Evolutionary conservation across 2,888 invertebrate genomes (phyloP).

Genomic region (Nezara viridula): DNA sequence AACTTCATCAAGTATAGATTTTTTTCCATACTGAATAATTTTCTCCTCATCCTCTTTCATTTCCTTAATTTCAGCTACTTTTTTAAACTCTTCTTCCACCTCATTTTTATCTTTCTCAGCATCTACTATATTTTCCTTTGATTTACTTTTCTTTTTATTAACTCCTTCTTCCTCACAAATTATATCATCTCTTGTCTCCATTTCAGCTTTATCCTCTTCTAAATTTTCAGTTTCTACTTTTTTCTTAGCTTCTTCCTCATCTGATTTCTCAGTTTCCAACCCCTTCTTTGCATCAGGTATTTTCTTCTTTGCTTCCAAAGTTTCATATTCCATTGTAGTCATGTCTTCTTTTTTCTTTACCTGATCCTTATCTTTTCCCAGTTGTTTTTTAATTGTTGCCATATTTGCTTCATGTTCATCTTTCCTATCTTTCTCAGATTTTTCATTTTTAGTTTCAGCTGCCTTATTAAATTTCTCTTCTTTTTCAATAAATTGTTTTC

Average conservation of each 20-base stretch:
- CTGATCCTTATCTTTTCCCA: too few species aligned
- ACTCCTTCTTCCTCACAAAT: conserved; percentile 60
- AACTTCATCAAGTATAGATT: conserved; percentile 8
- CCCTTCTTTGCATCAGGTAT: not conserved
- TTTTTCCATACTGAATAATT: not conserved
- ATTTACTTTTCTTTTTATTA: conserved; percentile 63
- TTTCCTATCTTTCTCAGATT: conserved; percentile 49
- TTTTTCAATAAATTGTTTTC: conserved; percentile 51
- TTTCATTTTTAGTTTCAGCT: not conserved
- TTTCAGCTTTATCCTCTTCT: conserved; percentile 15
- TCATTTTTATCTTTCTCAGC: conserved; percentile 62
- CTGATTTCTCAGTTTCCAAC: conserved; percentile 45
- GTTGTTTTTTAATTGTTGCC: too few species aligned
- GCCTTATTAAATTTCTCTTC: not conserved
- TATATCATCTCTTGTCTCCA: conserved; percentile 58
- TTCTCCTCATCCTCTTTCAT: conserved; percentile 27
- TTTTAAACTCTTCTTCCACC: conserved; percentile 62
- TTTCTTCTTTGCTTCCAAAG: conserved; percentile 27
- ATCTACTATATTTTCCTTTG: conserved; percentile 54
- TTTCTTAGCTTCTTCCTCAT: conserved; percentile 58
- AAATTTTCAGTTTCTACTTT: conserved; percentile 49
- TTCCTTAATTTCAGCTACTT: conserved; percentile 62
- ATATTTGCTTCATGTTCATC: too few species aligned
- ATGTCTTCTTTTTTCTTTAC: too few species aligned
- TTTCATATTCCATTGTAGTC: too few species aligned